Percentiles rank a stretch among this genome's conserved stretches.
These are phyloP conservation scores for Bombycilla garrulus DNA, from an alignment of 2,113 vertebrate species.

Conservation along the genomic window DNA sequence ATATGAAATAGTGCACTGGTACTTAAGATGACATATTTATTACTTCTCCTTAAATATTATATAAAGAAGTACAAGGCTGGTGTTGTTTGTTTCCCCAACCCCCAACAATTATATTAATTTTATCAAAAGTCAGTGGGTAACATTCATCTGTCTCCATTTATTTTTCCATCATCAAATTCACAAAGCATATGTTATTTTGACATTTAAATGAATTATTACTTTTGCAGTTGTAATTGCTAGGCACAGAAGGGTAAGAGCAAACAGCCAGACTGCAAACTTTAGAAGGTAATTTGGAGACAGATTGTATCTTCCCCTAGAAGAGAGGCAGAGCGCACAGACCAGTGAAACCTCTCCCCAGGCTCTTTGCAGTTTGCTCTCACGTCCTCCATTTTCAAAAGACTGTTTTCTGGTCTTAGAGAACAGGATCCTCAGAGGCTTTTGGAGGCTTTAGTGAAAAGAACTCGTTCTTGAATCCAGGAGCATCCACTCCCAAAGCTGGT, in stretches of 20 bases:
- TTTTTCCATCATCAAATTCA: conserved; percentile 10
- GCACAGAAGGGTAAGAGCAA: neutral
- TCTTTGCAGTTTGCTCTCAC: neutral
- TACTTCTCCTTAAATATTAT: conserved; percentile 13
- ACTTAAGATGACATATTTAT: conserved; percentile 15
- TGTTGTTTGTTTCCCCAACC: neutral
- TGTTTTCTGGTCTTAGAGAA: neutral
- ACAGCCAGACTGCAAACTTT: neutral
- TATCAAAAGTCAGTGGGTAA: neutral
- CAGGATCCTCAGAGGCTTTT: neutral
- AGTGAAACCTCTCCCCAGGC: neutral
- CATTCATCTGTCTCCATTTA: neutral
- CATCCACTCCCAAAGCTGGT: rapidly evolving
- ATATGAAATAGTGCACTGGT: conserved; percentile 8
- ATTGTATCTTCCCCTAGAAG: neutral
- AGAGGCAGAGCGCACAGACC: neutral
- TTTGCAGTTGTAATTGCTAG: conserved; percentile 20
- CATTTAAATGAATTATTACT: conserved; percentile 21
- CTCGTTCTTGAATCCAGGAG: neutral
- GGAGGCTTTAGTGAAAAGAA: neutral
- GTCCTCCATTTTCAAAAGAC: neutral
- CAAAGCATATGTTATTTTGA: conserved; percentile 15
- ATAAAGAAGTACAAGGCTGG: neutral
- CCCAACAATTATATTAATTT: neutral
- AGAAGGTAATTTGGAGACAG: neutral